phyloP scores from a whole-genome alignment of 2,888 invertebrate genomes.

The Stramonita haemastoma region DNA sequence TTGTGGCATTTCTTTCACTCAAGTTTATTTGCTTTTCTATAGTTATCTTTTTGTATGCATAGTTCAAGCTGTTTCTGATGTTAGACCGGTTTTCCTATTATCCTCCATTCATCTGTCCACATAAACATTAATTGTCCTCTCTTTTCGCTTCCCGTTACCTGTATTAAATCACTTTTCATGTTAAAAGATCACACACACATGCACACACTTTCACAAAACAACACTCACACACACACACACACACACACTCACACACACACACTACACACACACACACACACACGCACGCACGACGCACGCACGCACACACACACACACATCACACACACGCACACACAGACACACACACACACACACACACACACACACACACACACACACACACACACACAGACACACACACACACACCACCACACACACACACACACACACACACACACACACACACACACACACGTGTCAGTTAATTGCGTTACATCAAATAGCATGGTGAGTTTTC shows the following conservation, averaged over 20 bases:
- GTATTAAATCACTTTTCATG: too few relatives aligned
- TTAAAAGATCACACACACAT: conserved; percentile 5
- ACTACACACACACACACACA: not conserved
- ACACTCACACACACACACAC: conserved; percentile 1
- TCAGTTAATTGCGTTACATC: too few relatives aligned
- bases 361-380: not conserved
- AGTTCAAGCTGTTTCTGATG: too few relatives aligned
- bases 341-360: not conserved
- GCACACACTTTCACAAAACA: too few relatives aligned
- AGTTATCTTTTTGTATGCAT: too few relatives aligned
- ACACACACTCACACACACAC: not conserved
- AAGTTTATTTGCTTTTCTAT: too few relatives aligned
- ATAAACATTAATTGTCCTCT: too few relatives aligned
- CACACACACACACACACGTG: not conserved
- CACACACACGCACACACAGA: not conserved
- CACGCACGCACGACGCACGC: not conserved
- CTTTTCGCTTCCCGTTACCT: too few relatives aligned
- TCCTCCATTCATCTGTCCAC: too few relatives aligned
- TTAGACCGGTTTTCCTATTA: too few relatives aligned
- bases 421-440: not conserved
- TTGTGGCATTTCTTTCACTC: too few relatives aligned
- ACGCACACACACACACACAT: too few relatives aligned
- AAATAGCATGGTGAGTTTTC: not conserved
- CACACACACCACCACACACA: not conserved
- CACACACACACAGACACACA: not conserved